Evolutionary conservation across 1,140 invertebrate genomes (phyloP), one percentile per base, ranked within the genome.

Genomic region (Limonius californicus): DNA sequence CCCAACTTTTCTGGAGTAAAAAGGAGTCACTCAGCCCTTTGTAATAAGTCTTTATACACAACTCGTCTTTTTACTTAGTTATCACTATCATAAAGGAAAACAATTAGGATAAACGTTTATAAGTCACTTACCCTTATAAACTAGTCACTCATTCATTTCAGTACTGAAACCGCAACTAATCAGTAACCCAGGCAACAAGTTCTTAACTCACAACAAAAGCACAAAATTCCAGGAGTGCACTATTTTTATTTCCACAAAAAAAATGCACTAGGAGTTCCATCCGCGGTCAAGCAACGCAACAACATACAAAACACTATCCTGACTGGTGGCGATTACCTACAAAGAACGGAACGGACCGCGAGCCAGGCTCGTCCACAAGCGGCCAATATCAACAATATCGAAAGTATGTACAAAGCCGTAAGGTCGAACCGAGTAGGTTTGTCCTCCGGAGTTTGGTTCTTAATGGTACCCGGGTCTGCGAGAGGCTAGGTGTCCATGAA

Each of bases 361-460:
- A 45, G 42, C 42, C 42, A 45, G 42, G 16, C 42, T 45, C 42
- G 42, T 45, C 42, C 16, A 45, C 42, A 45, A 45, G 6, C 42
- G 42, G 42, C n/a, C 42, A 45, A 45, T 45, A 45, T 45, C 42
- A 45, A 45, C 42, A 45, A 45, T 45, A 45, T 45, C 42, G 42
- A 45, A 18, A 45, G 42, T 45, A 18, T 45, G 42, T 45, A n/a
- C 3, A 27, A 45, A 45, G 42, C 14, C 42, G 42, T 45, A 45
- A 45, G 42, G 42, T 45, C 42, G 42, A 45, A 15, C 42, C 16
- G 16, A n/a, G n/a, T n/a, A 45, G 42, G n/a, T 45, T 15, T n/a
- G 42, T 45, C 16, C 42, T 18, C 16, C 16, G 4, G n/a, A 45
- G 42, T 45, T 45, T 45, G 16, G 42, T 45, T 45, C 42, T 45